phyloP scores from a whole-genome alignment of 2,113 vertebrate genomes.

The Ochotona curzoniae region DNA sequence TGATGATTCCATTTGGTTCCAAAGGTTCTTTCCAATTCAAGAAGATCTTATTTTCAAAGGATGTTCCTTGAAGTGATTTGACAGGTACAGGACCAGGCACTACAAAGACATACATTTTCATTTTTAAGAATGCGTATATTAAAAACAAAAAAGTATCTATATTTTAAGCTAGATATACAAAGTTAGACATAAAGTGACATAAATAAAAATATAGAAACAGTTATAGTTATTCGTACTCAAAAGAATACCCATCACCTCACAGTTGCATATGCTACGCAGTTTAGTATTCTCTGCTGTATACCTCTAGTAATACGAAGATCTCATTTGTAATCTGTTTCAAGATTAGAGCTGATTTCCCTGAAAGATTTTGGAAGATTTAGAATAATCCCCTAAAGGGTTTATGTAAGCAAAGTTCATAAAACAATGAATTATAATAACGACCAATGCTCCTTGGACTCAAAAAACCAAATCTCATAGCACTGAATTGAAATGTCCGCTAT shows the following conservation, averaged over 20 bases:
- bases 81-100: constrained; percentile 96
- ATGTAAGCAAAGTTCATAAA: constrained; percentile 78
- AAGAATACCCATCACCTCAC: constrained; percentile 59
- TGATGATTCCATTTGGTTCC: constrained; percentile 98
- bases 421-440: constrained; percentile 66
- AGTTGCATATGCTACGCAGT: constrained; percentile 48
- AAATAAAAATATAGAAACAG: neutral
- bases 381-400: constrained; percentile 75
- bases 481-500: constrained; percentile 19
- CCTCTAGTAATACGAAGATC: constrained; percentile 74
- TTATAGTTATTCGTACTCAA: constrained; percentile 66
- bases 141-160: constrained; percentile 48
- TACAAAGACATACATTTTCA: constrained; percentile 81
- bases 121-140: constrained; percentile 49
- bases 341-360: constrained; percentile 73
- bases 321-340: constrained; percentile 77
- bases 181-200: neutral
- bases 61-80: constrained; percentile 94
- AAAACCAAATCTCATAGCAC: constrained; percentile 39
- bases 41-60: constrained; percentile 98
- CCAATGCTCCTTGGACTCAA: constrained; percentile 22
- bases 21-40: constrained; percentile 97
- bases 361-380: constrained; percentile 74
- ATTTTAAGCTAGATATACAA: neutral
- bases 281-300: constrained; percentile 52